These are phyloP conservation scores for Gadus chalcogrammus DNA, from an alignment of 2,113 vertebrate species.

Conservation along the genomic window DNA sequence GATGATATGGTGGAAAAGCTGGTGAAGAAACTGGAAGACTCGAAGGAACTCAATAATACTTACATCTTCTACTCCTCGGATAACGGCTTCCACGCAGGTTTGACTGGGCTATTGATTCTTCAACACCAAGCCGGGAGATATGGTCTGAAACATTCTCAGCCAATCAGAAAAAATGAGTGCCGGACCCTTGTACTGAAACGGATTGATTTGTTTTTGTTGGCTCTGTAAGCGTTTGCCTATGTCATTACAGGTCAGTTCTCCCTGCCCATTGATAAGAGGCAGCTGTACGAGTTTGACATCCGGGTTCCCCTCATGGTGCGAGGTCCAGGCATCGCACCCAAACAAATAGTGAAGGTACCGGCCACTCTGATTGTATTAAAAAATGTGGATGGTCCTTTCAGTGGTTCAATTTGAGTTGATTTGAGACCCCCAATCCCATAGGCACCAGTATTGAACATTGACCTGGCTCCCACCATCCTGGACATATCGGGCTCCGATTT, in stretches of 20 bases:
- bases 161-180: too few relatives aligned
- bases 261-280: slow-evolving; percentile 76
- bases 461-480: slow-evolving; percentile 73
- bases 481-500: slow-evolving; percentile 74
- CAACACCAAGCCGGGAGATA: neutral
- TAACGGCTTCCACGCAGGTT: slow-evolving; percentile 80
- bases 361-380: neutral
- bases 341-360: slow-evolving; percentile 66
- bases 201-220: neutral
- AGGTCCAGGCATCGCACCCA: slow-evolving; percentile 73
- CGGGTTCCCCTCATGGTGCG: slow-evolving; percentile 73
- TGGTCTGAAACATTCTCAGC: too few relatives aligned
- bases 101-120: neutral
- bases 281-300: slow-evolving; percentile 81
- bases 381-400: neutral
- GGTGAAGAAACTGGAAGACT: slow-evolving; percentile 68
- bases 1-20: slow-evolving; percentile 77
- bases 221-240: neutral
- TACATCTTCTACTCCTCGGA: slow-evolving; percentile 78
- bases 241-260: slow-evolving; percentile 75
- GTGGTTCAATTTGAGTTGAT: neutral
- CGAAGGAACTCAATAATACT: slow-evolving; percentile 72
- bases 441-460: slow-evolving; percentile 75
- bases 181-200: too few relatives aligned
- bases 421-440: slow-evolving; percentile 23